Evolutionary conservation across 2,797 vertebrate genomes (phyloP).

Genomic region (Onychomys arenicola): DNA sequence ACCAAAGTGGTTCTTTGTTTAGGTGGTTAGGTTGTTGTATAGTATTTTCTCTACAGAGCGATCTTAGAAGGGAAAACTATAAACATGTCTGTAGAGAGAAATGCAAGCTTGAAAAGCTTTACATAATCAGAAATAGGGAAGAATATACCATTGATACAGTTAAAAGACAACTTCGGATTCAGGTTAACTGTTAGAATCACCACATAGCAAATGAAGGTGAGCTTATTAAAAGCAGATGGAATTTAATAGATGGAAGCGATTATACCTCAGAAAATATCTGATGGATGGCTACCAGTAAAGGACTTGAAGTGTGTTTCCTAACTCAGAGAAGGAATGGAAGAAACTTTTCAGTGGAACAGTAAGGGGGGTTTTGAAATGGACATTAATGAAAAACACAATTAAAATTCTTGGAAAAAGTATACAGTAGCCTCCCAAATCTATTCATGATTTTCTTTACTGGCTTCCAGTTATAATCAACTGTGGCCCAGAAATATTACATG

Average conservation of each 20-base stretch:
- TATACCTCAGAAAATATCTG: neutral
- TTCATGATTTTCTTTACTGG: neutral
- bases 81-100: neutral
- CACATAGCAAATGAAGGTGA: neutral
- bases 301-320: conserved; percentile 30
- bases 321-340: conserved; percentile 13
- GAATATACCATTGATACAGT: neutral
- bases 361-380: conserved; percentile 2
- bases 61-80: neutral
- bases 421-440: neutral
- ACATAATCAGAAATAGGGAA: conserved; percentile 26
- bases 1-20: neutral
- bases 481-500: neutral
- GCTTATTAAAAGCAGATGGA: conserved; percentile 47
- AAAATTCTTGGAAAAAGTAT: conserved; percentile 39
- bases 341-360: conserved; percentile 37
- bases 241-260: conserved; percentile 38
- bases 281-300: neutral
- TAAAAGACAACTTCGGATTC: neutral
- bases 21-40: neutral
- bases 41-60: neutral
- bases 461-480: neutral
- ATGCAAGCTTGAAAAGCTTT: conserved; percentile 35
- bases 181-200: neutral
- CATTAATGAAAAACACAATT: neutral